phyloP scores from a whole-genome alignment of 2,113 vertebrate species.

The Dasypus novemcinctus region DNA sequence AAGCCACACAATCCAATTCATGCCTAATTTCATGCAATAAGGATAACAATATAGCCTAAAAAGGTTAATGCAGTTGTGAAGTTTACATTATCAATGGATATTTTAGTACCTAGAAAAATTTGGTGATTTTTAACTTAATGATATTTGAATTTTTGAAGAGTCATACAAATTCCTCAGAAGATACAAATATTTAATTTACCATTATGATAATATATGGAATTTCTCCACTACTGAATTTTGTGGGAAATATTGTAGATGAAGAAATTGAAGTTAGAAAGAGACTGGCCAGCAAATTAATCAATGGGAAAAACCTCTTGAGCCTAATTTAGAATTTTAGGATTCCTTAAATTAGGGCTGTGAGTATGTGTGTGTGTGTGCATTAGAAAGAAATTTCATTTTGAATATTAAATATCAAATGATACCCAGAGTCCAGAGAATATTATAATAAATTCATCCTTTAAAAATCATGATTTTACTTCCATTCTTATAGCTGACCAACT shows the following conservation, averaged over 20 bases:
- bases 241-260: neutral
- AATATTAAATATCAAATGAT: neutral
- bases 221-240: neutral
- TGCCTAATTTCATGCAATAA: neutral
- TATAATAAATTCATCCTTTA: neutral
- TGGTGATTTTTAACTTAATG: conserved; percentile 1
- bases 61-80: neutral
- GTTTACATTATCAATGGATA: neutral
- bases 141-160: neutral
- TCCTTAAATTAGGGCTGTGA: neutral
- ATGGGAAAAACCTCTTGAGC: conserved; percentile 16
- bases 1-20: neutral
- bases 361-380: neutral
- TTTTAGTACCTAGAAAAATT: neutral
- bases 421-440: neutral
- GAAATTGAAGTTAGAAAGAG: neutral
- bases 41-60: neutral
- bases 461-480: neutral
- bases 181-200: neutral
- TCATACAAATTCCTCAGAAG: neutral
- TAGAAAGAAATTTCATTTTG: neutral
- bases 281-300: neutral
- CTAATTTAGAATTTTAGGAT: neutral
- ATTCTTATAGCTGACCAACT: neutral
- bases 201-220: neutral